Conservation (phyloP, 2,888 invertebrate genomes). For the Hanleya hanleyi region DNA sequence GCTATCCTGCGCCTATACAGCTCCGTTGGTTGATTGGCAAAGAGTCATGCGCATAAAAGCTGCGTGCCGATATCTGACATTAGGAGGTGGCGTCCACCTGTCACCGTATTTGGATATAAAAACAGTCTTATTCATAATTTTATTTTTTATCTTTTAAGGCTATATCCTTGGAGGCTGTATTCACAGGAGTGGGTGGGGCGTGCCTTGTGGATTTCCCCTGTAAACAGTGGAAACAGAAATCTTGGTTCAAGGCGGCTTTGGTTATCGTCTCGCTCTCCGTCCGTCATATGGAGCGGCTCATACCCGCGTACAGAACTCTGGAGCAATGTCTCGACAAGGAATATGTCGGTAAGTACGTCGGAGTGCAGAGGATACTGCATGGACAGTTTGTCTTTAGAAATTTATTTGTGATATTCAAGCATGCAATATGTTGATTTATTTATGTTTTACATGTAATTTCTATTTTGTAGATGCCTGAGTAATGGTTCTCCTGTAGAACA, state of each 20-base stretch:
- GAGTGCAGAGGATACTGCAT: not conserved
- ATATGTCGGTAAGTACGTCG: slow-evolving; percentile 92
- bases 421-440: no score
- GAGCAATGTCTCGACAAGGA: slow-evolving; percentile 90
- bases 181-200: slow-evolving; percentile 63
- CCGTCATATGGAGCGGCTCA: slow-evolving; percentile 56
- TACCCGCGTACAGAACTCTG: slow-evolving; percentile 63
- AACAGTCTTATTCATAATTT: no score
- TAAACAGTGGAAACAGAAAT: slow-evolving; percentile 54
- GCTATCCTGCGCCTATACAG: no score
- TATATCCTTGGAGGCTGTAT: slow-evolving; percentile 34
- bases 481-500: no score
- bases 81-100: no score
- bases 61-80: no score
- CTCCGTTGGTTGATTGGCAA: no score
- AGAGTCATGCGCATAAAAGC: no score
- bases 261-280: slow-evolving; percentile 58
- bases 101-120: no score
- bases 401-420: not conserved
- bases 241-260: slow-evolving; percentile 66
- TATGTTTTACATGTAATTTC: no score
- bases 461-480: no score
- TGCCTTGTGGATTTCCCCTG: slow-evolving; percentile 63
- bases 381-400: not conserved
- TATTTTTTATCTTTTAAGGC: slow-evolving; percentile 33